Percentiles rank a stretch among this genome's conserved stretches.
phyloP scores from a whole-genome alignment of 2,113 vertebrate genomes.

The Grantiella picta region DNA sequence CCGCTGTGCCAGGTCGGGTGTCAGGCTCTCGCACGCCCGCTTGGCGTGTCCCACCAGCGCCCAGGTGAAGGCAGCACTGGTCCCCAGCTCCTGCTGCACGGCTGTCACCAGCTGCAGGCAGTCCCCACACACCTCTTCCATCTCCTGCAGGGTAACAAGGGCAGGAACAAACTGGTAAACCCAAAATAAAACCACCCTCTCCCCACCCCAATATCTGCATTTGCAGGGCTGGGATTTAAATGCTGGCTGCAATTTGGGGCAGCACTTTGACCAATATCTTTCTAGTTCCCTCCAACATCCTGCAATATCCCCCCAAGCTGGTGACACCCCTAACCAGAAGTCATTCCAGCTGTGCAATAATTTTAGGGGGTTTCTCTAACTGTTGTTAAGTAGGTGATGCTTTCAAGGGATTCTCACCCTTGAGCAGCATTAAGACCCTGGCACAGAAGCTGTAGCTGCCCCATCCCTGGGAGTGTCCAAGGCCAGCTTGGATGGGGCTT shows the following conservation, averaged over 20 bases:
- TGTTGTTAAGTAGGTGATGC: not conserved
- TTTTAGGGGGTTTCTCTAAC: not conserved
- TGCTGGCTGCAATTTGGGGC: no score
- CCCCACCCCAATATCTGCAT: accelerated
- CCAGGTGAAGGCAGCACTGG: slow-evolving; percentile 51
- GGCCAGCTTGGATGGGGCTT: not conserved
- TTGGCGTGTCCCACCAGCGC: slow-evolving; percentile 54
- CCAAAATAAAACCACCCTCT: not conserved
- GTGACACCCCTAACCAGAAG: not conserved
- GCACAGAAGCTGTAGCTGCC: not conserved
- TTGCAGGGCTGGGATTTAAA: not conserved
- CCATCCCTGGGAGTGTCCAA: not conserved
- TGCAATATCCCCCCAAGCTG: accelerated
- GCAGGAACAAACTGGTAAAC: accelerated
- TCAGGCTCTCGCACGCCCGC: slow-evolving; percentile 73
- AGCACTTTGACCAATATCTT: not conserved
- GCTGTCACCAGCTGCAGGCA: slow-evolving; percentile 78
- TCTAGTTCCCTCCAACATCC: not conserved
- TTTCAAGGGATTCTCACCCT: not conserved
- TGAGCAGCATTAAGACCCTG: not conserved
- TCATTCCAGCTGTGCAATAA: accelerated
- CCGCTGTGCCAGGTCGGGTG: slow-evolving; percentile 29
- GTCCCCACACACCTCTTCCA: slow-evolving; percentile 63
- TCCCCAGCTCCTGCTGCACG: slow-evolving; percentile 65
- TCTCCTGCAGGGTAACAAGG: not conserved